These are phyloP conservation scores for Acropora yongei DNA, from an alignment of 64 coral and sea anemone genomes.

Conservation along the genomic window DNA sequence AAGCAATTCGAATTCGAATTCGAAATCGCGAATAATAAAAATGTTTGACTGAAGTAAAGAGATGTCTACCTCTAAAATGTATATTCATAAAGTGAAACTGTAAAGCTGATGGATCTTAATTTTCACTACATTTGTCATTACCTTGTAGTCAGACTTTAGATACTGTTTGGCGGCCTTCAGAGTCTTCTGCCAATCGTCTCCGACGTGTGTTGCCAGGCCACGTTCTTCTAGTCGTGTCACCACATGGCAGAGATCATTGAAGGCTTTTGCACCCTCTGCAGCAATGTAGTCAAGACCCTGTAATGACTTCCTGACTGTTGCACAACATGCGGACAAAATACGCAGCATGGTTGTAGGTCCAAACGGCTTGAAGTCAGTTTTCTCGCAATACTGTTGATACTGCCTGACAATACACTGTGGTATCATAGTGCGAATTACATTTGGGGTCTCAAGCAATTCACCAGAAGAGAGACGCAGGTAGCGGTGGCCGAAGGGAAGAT, in stretches of 20 bases:
- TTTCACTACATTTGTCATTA: background rate
- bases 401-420: background rate
- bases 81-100: too few relatives aligned
- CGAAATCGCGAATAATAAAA: too few relatives aligned
- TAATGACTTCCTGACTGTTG: background rate
- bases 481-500: constrained; percentile 6
- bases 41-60: too few relatives aligned
- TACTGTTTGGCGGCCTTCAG: background rate
- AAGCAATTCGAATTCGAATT: too few relatives aligned
- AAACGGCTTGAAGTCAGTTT: background rate
- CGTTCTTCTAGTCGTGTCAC: background rate
- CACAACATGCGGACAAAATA: background rate
- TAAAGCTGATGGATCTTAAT: too few relatives aligned
- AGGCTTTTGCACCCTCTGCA: background rate
- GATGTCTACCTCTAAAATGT: too few relatives aligned
- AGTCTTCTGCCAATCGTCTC: background rate
- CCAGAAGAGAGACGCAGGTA: background rate
- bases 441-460: background rate
- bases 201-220: background rate
- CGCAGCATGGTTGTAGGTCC: background rate
- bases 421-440: background rate
- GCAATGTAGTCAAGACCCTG: background rate
- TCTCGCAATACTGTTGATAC: background rate
- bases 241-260: background rate
- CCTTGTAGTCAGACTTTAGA: constrained; percentile 1